phyloP scores from a whole-genome alignment of 2,113 vertebrate genomes.

The Aptenodytes forsteri region DNA sequence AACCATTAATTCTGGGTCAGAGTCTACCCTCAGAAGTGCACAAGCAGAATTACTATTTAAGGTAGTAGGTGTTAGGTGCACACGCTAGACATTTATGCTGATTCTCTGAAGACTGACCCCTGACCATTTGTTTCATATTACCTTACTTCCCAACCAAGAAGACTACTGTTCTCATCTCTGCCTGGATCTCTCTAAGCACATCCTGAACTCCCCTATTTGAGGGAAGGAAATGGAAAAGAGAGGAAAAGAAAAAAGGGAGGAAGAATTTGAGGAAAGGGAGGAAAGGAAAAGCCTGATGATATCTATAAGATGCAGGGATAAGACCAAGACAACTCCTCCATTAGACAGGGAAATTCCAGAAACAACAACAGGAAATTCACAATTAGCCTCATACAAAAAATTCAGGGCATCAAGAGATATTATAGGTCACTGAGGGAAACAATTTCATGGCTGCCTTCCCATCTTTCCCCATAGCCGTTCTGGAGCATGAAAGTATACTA shows the following conservation, averaged over 20 bases:
- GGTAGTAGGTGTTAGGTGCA: neutral
- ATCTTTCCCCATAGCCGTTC: neutral
- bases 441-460: neutral
- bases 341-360: neutral
- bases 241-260: neutral
- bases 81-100: neutral
- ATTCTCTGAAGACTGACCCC: neutral
- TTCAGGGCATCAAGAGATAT: neutral
- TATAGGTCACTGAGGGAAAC: neutral
- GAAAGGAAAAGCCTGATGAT: neutral
- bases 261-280: neutral
- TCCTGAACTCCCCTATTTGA: neutral
- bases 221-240: neutral
- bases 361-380: neutral
- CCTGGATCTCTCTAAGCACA: neutral
- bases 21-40: neutral
- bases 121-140: neutral
- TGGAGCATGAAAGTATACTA: neutral
- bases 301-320: neutral
- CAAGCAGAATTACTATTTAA: neutral
- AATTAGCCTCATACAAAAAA: neutral
- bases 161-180: neutral
- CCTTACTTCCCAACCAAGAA: neutral
- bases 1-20: neutral
- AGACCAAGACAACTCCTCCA: neutral